phyloP scores from a whole-genome alignment of 2,113 vertebrate genomes.

The Orycteropus afer region DNA sequence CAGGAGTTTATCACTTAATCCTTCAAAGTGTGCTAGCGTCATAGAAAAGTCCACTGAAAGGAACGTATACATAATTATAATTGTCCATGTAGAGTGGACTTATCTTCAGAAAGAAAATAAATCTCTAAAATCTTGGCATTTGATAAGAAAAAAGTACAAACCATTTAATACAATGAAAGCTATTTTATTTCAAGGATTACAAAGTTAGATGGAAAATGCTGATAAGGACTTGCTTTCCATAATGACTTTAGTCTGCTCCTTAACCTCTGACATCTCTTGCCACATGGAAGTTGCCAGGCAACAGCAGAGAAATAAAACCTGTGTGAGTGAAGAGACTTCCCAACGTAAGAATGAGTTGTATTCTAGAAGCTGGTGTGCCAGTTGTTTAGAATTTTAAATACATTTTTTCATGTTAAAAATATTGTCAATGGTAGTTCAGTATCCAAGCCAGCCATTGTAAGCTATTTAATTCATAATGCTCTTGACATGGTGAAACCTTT shows the following conservation, averaged over 20 bases:
- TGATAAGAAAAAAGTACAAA: constrained; percentile 60
- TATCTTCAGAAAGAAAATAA: constrained; percentile 55
- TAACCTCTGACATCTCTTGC: constrained; percentile 72
- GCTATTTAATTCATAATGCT: neutral
- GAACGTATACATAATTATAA: constrained; percentile 36
- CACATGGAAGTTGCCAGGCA: constrained; percentile 70
- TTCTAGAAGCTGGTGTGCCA: constrained; percentile 2
- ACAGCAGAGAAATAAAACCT: constrained; percentile 67
- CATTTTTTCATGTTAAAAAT: constrained; percentile 48
- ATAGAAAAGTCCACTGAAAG: constrained; percentile 47
- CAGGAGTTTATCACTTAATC: constrained; percentile 41
- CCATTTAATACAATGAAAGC: constrained; percentile 70
- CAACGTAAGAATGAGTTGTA: constrained; percentile 35
- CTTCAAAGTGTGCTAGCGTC: constrained; percentile 10
- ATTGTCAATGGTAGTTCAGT: neutral
- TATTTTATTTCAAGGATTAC: constrained; percentile 70
- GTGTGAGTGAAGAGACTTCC: constrained; percentile 42
- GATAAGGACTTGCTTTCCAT: constrained; percentile 62
- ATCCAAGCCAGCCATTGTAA: neutral
- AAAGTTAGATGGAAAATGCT: constrained; percentile 65
- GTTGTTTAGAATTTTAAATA: constrained; percentile 57
- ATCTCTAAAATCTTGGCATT: constrained; percentile 64
- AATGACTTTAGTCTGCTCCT: constrained; percentile 66
- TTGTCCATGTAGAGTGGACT: constrained; percentile 16
- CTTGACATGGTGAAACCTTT: constrained; percentile 22